Evolutionary conservation across 2,113 vertebrate species (phyloP).

Genomic region (Dermatemys mawii): DNA sequence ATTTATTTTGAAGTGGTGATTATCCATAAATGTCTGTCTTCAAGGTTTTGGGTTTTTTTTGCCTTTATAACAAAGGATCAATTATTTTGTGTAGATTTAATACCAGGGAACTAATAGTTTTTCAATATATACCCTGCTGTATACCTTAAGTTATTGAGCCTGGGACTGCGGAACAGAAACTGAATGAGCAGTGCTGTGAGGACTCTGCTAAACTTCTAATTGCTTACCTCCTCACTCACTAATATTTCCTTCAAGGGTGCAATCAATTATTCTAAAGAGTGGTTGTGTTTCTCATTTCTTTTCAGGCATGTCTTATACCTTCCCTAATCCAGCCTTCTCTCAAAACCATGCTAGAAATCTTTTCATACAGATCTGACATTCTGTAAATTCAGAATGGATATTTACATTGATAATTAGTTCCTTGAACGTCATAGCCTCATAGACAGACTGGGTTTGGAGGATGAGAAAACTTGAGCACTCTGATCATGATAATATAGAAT

Average conservation of each 20-base stretch:
- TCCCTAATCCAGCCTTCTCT: not conserved
- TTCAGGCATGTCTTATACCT: not conserved
- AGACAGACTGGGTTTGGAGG: not conserved
- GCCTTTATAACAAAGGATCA: not conserved
- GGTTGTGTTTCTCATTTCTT: not conserved
- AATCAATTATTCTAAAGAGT: not conserved
- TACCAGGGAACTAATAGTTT: not conserved
- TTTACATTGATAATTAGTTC: conserved; percentile 9
- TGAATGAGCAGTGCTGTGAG: not conserved
- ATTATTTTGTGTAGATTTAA: not conserved
- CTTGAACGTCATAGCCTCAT: conserved; percentile 26
- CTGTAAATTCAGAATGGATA: not conserved
- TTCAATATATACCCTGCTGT: not conserved
- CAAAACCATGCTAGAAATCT: not conserved
- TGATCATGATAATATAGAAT: not conserved
- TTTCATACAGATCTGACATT: not conserved
- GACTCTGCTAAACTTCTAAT: not conserved
- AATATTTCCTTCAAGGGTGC: not conserved
- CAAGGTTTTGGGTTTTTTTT: not conserved
- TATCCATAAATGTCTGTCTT: not conserved
- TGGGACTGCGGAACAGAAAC: not conserved
- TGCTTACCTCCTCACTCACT: not conserved
- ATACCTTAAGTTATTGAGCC: not conserved
- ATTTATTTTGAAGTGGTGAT: not conserved
- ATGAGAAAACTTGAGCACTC: not conserved